phyloP scores from a whole-genome alignment of 2,888 invertebrate genomes.

The Crematogaster levior region DNA sequence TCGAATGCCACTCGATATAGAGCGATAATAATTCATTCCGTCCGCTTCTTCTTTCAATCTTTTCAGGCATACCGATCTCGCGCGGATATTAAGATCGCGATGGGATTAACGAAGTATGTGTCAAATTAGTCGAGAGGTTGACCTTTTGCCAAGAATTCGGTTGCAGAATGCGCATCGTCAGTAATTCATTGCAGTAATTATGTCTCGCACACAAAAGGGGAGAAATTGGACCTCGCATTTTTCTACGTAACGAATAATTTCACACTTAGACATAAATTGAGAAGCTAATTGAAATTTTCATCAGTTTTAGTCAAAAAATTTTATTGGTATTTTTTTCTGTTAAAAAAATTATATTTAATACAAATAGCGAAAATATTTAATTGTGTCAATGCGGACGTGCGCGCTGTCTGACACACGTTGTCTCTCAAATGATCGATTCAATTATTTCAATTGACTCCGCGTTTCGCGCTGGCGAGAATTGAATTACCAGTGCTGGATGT shows the following conservation, averaged over 20 bases:
- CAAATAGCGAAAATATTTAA: neutral
- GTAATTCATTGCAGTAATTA: slow-evolving; percentile 5
- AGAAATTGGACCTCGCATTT: neutral
- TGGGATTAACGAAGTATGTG: slow-evolving; percentile 30
- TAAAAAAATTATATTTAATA: neutral
- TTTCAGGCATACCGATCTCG: neutral
- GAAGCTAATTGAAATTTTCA: neutral
- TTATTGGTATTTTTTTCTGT: neutral
- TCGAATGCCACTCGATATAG: slow-evolving; percentile 49
- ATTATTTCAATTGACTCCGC: neutral
- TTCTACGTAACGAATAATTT: neutral
- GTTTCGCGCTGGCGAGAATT: neutral
- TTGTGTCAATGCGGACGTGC: neutral
- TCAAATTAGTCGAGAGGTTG: slow-evolving; percentile 18
- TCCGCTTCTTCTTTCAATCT: slow-evolving; percentile 52
- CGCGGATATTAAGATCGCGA: slow-evolving; percentile 25
- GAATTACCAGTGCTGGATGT: slow-evolving; percentile 51
- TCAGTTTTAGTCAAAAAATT: neutral
- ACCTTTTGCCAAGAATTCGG: neutral
- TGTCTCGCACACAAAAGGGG: too few species aligned
- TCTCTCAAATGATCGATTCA: slow-evolving; percentile 2
- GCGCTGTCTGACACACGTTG: neutral
- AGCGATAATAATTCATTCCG: slow-evolving; percentile 66
- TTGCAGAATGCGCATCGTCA: neutral
- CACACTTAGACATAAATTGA: neutral